Evolutionary conservation across 2,797 vertebrate genomes (phyloP).

Genomic region (Macropodus opercularis): DNA sequence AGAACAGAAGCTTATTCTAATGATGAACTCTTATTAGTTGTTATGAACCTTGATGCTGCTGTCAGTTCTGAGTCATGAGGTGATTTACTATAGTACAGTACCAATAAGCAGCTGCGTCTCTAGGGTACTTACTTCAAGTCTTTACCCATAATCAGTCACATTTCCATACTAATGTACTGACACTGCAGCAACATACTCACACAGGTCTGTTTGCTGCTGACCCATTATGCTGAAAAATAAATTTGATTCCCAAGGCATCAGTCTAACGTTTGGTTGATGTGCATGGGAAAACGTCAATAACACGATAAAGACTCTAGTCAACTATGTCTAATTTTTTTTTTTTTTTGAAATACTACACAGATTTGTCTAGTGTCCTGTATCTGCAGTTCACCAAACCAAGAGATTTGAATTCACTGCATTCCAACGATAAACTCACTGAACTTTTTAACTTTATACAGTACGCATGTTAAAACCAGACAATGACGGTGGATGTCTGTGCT

Average conservation of each 20-base stretch:
- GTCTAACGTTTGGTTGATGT: conserved; percentile 23
- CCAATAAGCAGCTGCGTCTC: conserved; percentile 17
- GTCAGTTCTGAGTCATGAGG: conserved; percentile 19
- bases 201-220: conserved; percentile 21
- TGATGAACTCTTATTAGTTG: conserved; percentile 2
- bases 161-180: conserved; percentile 18
- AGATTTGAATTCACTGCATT: neutral
- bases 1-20: conserved; percentile 10
- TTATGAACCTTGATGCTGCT: conserved; percentile 9
- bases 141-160: conserved; percentile 37
- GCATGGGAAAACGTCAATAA: too few relatives aligned
- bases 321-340: too few relatives aligned
- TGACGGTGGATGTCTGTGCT: neutral
- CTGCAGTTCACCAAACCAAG: neutral
- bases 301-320: too few relatives aligned
- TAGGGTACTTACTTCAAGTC: conserved; percentile 18
- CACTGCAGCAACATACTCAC: conserved; percentile 9
- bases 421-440: neutral
- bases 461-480: neutral
- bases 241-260: conserved; percentile 16
- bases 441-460: too few relatives aligned
- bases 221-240: conserved; percentile 16
- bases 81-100: conserved; percentile 15
- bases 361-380: too few relatives aligned
- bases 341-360: too few relatives aligned